phyloP scores from a whole-genome alignment of 2,888 invertebrate genomes.

The Cartodere bifasciata region DNA sequence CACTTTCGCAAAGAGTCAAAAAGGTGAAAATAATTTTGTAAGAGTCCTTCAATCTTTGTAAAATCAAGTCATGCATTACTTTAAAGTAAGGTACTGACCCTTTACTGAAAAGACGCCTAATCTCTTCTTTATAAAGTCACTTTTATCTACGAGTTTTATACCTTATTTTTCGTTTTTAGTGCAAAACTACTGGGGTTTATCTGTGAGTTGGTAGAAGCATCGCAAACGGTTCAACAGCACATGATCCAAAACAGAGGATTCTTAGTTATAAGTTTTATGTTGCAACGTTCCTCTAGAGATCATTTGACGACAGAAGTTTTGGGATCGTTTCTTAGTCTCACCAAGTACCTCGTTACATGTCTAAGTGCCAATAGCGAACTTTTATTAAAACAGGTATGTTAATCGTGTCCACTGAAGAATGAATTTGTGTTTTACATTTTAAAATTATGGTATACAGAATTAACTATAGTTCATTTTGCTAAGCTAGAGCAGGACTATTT shows the following conservation, averaged over 20 bases:
- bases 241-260: slow-evolving; percentile 98
- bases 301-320: slow-evolving; percentile 91
- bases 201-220: slow-evolving; percentile 92
- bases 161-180: slow-evolving; percentile 40
- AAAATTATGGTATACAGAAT: too few species aligned
- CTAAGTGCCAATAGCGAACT: slow-evolving; percentile 86
- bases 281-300: slow-evolving; percentile 84
- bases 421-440: too few species aligned
- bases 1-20: too few species aligned
- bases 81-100: too few species aligned
- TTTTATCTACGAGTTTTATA: background rate
- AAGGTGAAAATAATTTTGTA: too few species aligned
- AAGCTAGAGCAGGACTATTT: too few species aligned
- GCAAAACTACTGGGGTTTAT: slow-evolving; percentile 94
- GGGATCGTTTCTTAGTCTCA: slow-evolving; percentile 79
- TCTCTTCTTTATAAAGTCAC: too few species aligned
- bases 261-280: slow-evolving; percentile 93
- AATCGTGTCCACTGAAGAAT: too few species aligned
- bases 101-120: too few species aligned
- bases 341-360: slow-evolving; percentile 87
- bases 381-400: slow-evolving; percentile 78
- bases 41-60: too few species aligned
- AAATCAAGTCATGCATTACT: too few species aligned
- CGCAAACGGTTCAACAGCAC: slow-evolving; percentile 96
- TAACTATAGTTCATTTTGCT: too few species aligned